These are phyloP conservation scores for Nowickia ferox DNA, from an alignment of 2,888 invertebrate species.

Conservation along the genomic window DNA sequence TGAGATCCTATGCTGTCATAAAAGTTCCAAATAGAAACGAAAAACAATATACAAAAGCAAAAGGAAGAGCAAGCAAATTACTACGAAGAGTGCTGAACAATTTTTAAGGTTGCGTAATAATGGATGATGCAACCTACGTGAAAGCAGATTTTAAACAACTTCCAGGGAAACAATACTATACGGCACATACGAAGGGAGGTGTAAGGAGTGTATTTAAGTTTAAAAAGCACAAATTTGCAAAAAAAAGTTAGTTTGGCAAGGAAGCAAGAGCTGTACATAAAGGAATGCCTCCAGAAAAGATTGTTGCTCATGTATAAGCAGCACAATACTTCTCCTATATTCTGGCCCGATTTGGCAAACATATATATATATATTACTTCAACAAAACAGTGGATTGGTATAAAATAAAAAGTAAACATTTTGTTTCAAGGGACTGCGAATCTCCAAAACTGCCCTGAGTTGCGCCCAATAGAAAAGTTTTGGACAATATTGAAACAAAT, in stretches of 20 bases:
- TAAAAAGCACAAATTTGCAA: no score
- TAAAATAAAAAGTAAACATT: not conserved
- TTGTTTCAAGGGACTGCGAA: not conserved
- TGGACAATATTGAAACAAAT: no score
- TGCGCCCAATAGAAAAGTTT: no score
- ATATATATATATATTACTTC: not conserved
- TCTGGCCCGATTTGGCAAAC: conserved; percentile 1
- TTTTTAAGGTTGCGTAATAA: no score
- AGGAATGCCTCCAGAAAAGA: not conserved
- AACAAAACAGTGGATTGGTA: not conserved
- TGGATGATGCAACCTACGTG: no score
- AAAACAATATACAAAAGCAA: not conserved
- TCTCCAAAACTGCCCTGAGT: no score
- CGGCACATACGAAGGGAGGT: not conserved
- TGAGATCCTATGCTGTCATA: conserved; percentile 3
- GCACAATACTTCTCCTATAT: not conserved
- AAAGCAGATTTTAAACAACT: not conserved
- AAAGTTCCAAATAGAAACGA: not conserved
- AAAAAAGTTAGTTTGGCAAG: no score
- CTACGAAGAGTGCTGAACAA: no score
- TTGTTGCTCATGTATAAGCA: not conserved
- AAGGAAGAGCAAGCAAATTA: no score
- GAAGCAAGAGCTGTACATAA: not conserved
- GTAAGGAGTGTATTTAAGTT: no score
- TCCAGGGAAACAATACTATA: not conserved